Conservation (phyloP, 1,140 invertebrate species). For the Drosophila arizonae region DNA sequence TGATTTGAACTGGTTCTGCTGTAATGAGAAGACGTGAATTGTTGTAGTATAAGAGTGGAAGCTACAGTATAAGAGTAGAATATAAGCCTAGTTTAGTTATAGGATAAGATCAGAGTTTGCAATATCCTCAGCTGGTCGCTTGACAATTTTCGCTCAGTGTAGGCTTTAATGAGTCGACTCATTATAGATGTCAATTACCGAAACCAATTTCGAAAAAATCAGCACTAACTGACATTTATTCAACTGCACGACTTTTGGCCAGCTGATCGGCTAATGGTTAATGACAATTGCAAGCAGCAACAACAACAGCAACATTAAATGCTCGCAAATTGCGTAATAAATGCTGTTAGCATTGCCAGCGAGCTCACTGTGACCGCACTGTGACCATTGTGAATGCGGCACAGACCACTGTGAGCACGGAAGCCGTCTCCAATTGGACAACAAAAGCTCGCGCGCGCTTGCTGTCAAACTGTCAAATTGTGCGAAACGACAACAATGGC, state of each 20-base stretch:
- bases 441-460: conserved; percentile 20
- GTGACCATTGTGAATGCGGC: background rate
- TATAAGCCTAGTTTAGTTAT: no score
- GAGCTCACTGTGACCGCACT: background rate
- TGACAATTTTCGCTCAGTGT: conserved; percentile 7
- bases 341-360: conserved; percentile 16
- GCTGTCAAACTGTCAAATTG: conserved; percentile 31
- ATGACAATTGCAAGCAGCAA: conserved; percentile 31
- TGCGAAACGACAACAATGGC: conserved; percentile 17
- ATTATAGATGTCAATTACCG: conserved; percentile 36
- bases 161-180: conserved; percentile 10
- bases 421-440: conserved; percentile 36
- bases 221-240: conserved; percentile 28
- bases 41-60: no score
- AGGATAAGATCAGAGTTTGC: no score
- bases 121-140: background rate
- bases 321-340: conserved; percentile 36
- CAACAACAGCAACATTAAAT: conserved; percentile 8
- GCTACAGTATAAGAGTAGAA: no score
- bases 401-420: conserved; percentile 23
- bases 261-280: conserved; percentile 47
- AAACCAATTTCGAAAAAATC: conserved; percentile 22
- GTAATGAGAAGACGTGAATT: conserved; percentile 1
- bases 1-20: conserved; percentile 20
- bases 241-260: conserved; percentile 37